These are phyloP conservation scores for Pithys albifrons DNA, from an alignment of 2,113 vertebrate species.

Conservation along the genomic window DNA sequence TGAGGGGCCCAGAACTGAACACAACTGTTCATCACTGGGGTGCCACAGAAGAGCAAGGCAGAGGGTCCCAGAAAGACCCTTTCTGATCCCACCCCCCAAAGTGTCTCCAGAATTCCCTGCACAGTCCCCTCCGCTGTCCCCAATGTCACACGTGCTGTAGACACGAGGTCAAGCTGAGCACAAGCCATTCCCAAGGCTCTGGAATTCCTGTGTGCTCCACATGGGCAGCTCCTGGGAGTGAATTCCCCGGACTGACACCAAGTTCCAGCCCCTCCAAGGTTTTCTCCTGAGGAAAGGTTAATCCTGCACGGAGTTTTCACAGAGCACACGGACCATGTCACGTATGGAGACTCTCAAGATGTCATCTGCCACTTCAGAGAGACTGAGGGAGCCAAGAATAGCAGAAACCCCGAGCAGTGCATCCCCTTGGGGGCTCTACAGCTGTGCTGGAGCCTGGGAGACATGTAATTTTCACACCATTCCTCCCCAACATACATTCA, in stretches of 20 bases:
- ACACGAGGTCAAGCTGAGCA: background rate
- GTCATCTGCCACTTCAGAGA: conserved; percentile 64
- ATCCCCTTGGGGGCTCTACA: conserved; percentile 51
- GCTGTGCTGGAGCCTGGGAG: conserved; percentile 25
- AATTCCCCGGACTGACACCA: fast-evolving
- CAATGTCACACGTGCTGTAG: background rate
- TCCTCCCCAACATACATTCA: conserved; percentile 48
- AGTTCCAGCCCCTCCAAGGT: background rate
- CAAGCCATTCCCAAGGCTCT: background rate
- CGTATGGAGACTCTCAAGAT: conserved; percentile 27
- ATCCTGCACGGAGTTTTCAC: background rate
- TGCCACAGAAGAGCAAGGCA: background rate
- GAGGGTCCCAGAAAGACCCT: background rate
- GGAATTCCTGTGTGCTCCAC: background rate
- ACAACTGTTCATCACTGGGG: background rate
- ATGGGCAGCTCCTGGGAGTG: background rate
- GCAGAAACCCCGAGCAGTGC: conserved; percentile 20
- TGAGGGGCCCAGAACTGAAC: no score
- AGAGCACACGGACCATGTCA: background rate
- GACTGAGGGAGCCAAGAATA: conserved; percentile 56
- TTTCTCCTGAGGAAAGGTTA: background rate
- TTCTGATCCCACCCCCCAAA: background rate
- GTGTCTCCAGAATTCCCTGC: background rate
- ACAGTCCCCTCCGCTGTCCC: background rate
- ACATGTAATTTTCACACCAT: conserved; percentile 66